phyloP scores from a whole-genome alignment of 2,888 invertebrate species.

The Lasiommata megera region DNA sequence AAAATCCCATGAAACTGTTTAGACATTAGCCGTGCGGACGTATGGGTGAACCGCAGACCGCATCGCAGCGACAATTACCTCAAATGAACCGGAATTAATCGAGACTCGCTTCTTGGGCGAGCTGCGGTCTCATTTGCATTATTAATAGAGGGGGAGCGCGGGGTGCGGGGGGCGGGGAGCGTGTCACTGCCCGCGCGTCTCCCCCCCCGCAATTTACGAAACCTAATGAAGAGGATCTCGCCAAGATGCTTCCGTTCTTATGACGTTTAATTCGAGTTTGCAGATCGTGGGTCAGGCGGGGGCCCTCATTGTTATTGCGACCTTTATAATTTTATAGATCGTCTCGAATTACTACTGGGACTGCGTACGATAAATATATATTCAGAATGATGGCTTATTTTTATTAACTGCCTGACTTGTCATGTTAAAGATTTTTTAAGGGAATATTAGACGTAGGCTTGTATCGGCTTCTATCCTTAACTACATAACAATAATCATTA shows the following conservation, averaged over 20 bases:
- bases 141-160: conserved; percentile 77
- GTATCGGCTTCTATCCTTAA: too few species aligned
- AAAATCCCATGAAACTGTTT: conserved; percentile 28
- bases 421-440: too few species aligned
- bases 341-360: neutral
- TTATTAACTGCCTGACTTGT: conserved; percentile 20
- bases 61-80: conserved; percentile 78
- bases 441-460: too few species aligned
- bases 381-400: conserved; percentile 5
- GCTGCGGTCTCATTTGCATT: conserved; percentile 81
- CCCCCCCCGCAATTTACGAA: conserved; percentile 64
- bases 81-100: conserved; percentile 82
- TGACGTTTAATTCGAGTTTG: conserved; percentile 80
- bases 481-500: too few species aligned
- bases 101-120: conserved; percentile 78
- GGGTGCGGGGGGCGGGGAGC: conserved; percentile 42
- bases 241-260: conserved; percentile 79
- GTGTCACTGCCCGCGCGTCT: conserved; percentile 63
- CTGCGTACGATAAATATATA: conserved; percentile 3
- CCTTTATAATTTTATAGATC: conserved; percentile 41
- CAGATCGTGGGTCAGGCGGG: conserved; percentile 70
- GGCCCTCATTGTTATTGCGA: conserved; percentile 70
- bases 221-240: conserved; percentile 80
- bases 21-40: conserved; percentile 35
- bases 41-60: conserved; percentile 58